phyloP scores from a whole-genome alignment of 2,113 vertebrate genomes.

The Dasypus novemcinctus region DNA sequence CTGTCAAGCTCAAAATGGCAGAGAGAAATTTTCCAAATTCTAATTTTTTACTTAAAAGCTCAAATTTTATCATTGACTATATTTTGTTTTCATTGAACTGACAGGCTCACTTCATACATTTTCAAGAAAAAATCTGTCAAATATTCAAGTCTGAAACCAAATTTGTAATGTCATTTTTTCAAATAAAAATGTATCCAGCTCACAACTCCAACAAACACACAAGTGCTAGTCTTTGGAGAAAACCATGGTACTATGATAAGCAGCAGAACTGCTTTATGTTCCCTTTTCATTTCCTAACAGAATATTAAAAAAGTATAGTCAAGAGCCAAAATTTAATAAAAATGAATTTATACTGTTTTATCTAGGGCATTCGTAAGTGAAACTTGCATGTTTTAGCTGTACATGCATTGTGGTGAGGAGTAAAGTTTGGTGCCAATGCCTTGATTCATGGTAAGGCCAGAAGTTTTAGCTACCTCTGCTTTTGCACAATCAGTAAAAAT shows the following conservation, averaged over 20 bases:
- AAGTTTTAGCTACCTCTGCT: neutral
- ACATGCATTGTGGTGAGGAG: no score
- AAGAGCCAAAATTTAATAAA: neutral
- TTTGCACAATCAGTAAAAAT: neutral
- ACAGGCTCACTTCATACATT: constrained; percentile 5
- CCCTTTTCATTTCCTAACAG: neutral
- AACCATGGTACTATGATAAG: no score
- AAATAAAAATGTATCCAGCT: neutral
- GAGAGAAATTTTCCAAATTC: neutral
- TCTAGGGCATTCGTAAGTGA: neutral
- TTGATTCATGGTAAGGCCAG: neutral
- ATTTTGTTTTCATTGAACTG: neutral
- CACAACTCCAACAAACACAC: neutral
- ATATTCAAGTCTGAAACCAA: neutral
- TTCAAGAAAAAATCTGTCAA: neutral
- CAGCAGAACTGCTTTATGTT: neutral
- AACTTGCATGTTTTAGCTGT: no score
- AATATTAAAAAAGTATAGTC: neutral
- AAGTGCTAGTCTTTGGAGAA: neutral
- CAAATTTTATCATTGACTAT: neutral
- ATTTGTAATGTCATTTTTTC: neutral
- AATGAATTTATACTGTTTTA: neutral
- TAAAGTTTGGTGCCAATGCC: neutral
- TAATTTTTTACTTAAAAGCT: neutral
- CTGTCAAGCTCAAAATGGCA: neutral